Percentiles rank a stretch among this genome's conserved stretches.
These are phyloP conservation scores for Anguilla japonica DNA, from an alignment of 2,113 vertebrate species.

Conservation along the genomic window DNA sequence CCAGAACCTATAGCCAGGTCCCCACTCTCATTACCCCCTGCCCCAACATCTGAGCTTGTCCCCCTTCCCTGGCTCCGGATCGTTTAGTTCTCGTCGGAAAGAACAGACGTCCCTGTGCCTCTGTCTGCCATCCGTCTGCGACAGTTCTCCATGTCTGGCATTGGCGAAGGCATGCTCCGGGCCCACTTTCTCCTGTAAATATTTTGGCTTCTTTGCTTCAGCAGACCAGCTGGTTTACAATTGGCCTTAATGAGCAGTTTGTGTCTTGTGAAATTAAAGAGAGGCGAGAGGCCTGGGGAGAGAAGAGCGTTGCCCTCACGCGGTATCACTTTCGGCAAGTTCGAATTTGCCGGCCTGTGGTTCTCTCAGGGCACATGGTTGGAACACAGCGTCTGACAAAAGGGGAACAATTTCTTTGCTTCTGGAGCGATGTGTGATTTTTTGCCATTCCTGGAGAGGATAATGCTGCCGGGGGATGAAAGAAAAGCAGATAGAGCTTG, in stretches of 20 bases:
- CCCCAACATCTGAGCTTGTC: background rate
- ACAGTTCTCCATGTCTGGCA: constrained; percentile 9
- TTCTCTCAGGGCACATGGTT: background rate
- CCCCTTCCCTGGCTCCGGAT: constrained; percentile 28
- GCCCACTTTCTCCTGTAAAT: constrained; percentile 27
- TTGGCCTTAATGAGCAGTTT: background rate
- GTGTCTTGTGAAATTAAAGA: background rate
- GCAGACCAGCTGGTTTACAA: background rate
- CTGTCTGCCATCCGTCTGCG: constrained; percentile 1
- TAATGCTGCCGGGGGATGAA: constrained; percentile 15
- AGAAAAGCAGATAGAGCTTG: constrained; percentile 7
- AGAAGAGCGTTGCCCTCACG: background rate
- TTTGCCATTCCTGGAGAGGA: constrained; percentile 24
- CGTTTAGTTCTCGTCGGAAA: constrained; percentile 20
- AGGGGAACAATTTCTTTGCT: background rate
- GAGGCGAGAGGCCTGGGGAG: background rate
- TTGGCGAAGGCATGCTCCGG: constrained; percentile 6
- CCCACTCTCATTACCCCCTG: background rate
- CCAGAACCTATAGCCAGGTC: background rate
- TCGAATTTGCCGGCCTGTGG: background rate
- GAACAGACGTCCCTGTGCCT: constrained; percentile 7
- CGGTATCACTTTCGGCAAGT: background rate
- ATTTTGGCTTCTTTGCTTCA: background rate
- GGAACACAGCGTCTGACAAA: background rate
- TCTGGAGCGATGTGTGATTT: background rate